Evolutionary conservation across 2,797 vertebrate genomes (phyloP), one percentile per base, ranked within the genome.

Genomic region (Poecilia picta): DNA sequence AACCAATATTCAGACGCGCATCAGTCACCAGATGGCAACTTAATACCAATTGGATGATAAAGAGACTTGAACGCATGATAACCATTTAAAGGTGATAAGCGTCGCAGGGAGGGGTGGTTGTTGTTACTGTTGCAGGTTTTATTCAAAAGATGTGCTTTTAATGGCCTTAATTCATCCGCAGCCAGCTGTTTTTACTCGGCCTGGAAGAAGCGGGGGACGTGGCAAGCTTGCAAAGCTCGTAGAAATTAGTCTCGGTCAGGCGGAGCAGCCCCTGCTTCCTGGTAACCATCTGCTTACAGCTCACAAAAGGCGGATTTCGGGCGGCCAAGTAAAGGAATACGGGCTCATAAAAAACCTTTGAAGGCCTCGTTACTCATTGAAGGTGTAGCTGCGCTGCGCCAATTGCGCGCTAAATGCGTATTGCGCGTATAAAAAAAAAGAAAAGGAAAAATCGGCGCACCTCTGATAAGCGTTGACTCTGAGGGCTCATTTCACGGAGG

Each of bases 161-260:
- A 94, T 93, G 92, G 92, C 82, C 88, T 97, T 97, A 97, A 97
- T 97, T 97, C 97, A 96, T 94, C 94, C 95, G 93, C 94, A 93
- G 97, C 96, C 97, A 98, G 97, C 97, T 98, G 97, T 97, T 98
- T 98, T 47, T 36, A 94, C 95, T 96, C 94, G 96, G 96, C 96
- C 75, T 97, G 96, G 94, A 20, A 53, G 47, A 39, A 51, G 72
- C 43, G 95, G 96, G 96, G 74, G 97, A 97, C 96, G 96, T 97
- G 97, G 96, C 95, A 96, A 96, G 96, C 97, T 97, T 97, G 97
- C 96, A 97, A 97, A 97, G 96, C 97, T 98, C 97, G 97, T 98
- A 95, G 97, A 97, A 97, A 98, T 98, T 98, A 96, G 98, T 98
- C 97, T 97, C 98, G 97, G 97, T 98, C 97, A 98, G 95, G 85